phyloP scores from a whole-genome alignment of 30 jellyfish, hydroid and myxozoan species.

The Phacellophora camtschatica region DNA sequence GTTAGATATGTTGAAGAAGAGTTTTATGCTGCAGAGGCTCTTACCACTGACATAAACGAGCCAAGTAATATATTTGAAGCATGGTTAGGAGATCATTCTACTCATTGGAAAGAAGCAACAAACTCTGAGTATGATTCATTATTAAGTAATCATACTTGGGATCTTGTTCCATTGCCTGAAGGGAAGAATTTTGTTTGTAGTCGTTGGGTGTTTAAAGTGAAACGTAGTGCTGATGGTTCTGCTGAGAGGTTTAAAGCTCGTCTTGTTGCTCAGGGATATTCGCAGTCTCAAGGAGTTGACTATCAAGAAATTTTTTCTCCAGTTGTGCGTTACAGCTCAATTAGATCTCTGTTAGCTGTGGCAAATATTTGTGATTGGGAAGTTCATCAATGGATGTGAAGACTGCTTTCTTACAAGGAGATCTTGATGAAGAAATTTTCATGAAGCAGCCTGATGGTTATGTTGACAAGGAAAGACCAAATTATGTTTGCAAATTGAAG shows the following conservation, averaged over 20 bases:
- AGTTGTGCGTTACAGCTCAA: conserved; percentile 37
- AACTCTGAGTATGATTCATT: conserved; percentile 32
- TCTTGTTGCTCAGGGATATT: conserved; percentile 56
- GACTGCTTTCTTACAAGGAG: conserved; percentile 59
- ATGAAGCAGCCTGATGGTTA: conserved; percentile 66
- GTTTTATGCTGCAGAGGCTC: background rate
- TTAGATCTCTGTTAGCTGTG: conserved; percentile 30
- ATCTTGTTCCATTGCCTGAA: conserved; percentile 27
- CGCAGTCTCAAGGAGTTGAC: conserved; percentile 48
- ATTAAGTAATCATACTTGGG: conserved; percentile 38
- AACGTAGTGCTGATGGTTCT: conserved; percentile 23
- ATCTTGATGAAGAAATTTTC: conserved; percentile 34
- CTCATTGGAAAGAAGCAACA: conserved; percentile 53
- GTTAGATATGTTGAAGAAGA: background rate
- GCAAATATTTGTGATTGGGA: conserved; percentile 31
- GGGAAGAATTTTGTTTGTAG: conserved; percentile 42
- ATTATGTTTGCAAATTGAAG: conserved; percentile 44
- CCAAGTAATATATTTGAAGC: conserved; percentile 43
- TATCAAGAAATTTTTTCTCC: conserved; percentile 57
- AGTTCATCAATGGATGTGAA: conserved; percentile 60
- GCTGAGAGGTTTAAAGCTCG: conserved; percentile 45
- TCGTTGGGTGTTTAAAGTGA: conserved; percentile 39
- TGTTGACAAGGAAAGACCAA: conserved; percentile 37
- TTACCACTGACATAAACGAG: conserved; percentile 43
- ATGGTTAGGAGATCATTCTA: conserved; percentile 2